These are phyloP conservation scores for Crotalus helleri DNA, from an alignment of 2,113 vertebrate genomes.

Conservation along the genomic window DNA sequence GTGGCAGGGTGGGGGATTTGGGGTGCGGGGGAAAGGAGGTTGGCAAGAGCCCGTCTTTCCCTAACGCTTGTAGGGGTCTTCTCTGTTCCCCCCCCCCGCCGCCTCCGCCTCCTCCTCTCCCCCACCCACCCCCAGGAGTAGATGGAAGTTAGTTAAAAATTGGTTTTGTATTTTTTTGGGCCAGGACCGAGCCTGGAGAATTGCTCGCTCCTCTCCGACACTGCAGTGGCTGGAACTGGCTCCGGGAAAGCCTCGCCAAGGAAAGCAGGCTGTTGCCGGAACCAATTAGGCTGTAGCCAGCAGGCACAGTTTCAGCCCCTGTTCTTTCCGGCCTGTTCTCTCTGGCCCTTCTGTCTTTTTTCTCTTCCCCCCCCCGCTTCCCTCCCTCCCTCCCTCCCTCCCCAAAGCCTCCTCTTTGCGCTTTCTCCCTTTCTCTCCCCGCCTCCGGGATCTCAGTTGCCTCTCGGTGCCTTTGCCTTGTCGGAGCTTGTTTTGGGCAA, in stretches of 20 bases:
- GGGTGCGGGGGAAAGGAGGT: background rate
- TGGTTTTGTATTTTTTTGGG: background rate
- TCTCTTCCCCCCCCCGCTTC: constrained; percentile 19
- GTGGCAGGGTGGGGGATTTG: background rate
- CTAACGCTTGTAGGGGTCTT: background rate
- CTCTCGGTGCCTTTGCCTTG: constrained; percentile 58
- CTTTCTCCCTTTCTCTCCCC: constrained; percentile 37
- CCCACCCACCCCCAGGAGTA: background rate
- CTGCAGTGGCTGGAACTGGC: constrained; percentile 54
- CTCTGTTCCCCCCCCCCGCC: too few relatives aligned
- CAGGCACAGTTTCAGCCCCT: constrained; percentile 68
- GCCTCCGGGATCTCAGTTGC: constrained; percentile 47
- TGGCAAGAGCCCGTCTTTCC: background rate
- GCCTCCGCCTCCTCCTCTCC: accelerated
- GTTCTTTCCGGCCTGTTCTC: constrained; percentile 61
- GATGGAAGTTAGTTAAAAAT: background rate
- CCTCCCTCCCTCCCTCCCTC: constrained; percentile 14
- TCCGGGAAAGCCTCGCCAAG: constrained; percentile 63
- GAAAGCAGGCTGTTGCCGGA: constrained; percentile 70
- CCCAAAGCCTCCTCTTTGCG: background rate
- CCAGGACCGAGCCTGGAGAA: constrained; percentile 18
- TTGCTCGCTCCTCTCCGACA: constrained; percentile 46
- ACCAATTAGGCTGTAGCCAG: constrained; percentile 70
- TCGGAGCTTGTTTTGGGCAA: constrained; percentile 65
- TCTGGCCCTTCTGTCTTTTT: constrained; percentile 16